A percentile compares a stretch with the other conserved stretches of the same genome.
These are phyloP conservation scores for Erethizon dorsatum DNA, from an alignment of 2,797 vertebrate genomes.

Conservation along the genomic window DNA sequence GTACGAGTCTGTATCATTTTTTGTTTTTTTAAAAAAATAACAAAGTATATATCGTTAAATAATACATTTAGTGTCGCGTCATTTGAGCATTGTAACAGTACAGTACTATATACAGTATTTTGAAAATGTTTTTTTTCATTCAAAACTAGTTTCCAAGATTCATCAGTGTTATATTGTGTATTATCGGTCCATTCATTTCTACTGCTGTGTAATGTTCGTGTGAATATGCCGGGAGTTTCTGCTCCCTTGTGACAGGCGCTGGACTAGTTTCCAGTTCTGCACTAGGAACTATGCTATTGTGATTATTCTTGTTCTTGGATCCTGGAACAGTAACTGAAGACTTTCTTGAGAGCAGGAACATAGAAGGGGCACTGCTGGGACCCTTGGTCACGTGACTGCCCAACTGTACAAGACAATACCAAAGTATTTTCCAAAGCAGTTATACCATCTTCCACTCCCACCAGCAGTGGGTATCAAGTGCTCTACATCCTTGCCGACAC, in stretches of 20 bases:
- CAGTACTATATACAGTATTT: not conserved
- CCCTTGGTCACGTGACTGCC: not conserved
- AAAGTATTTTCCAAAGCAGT: not conserved
- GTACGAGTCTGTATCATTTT: not conserved
- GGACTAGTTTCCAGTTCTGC: not conserved
- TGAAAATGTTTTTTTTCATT: constrained; percentile 5
- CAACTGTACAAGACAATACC: not conserved
- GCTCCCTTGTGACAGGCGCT: not conserved
- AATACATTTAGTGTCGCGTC: not conserved
- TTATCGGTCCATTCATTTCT: not conserved
- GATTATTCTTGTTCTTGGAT: not conserved
- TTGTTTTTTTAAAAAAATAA: constrained; percentile 7
- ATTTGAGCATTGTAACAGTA: constrained; percentile 6
- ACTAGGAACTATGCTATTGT: not conserved
- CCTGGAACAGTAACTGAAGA: not conserved
- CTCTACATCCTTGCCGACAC: not conserved
- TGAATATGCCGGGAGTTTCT: not conserved
- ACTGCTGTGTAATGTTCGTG: not conserved
- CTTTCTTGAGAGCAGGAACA: not conserved
- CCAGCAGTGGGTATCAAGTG: too few species aligned
- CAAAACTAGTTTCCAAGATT: constrained; percentile 9
- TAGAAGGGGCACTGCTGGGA: not conserved
- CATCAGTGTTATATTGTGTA: not conserved
- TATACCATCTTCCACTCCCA: not conserved
- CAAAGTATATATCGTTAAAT: not conserved